Evolutionary conservation across 2,888 invertebrate genomes (phyloP).

Genomic region (Caradrina clavipalpis): DNA sequence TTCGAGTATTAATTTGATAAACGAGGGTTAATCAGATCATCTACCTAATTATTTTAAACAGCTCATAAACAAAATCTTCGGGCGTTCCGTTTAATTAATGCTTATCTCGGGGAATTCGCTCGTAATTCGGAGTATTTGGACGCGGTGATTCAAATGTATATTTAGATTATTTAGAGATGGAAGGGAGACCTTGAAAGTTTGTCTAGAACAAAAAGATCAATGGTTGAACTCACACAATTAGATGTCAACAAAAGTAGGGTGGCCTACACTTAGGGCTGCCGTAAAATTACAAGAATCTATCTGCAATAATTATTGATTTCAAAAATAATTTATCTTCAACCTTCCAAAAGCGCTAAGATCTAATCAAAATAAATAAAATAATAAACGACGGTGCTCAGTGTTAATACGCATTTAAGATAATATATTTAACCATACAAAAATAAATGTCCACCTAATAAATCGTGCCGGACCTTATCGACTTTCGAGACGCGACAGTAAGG

Average conservation of each 20-base stretch:
- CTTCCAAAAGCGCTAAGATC: slow-evolving; percentile 61
- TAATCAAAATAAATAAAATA: slow-evolving; percentile 81
- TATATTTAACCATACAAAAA: slow-evolving; percentile 88
- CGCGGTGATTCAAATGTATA: neutral
- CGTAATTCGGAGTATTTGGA: slow-evolving; percentile 9
- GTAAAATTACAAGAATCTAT: slow-evolving; percentile 1
- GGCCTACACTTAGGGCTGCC: neutral
- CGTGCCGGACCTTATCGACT: slow-evolving; percentile 85
- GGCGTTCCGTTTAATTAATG: slow-evolving; percentile 66
- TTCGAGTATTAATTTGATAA: slow-evolving; percentile 82
- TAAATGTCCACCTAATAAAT: slow-evolving; percentile 90
- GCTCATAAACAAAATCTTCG: slow-evolving; percentile 71
- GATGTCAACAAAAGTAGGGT: neutral
- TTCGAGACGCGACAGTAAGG: slow-evolving; percentile 86
- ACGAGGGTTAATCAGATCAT: slow-evolving; percentile 81
- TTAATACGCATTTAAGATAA: slow-evolving; percentile 91
- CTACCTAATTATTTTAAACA: slow-evolving; percentile 84
- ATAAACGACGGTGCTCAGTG: slow-evolving; percentile 86
- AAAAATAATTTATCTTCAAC: slow-evolving; percentile 56
- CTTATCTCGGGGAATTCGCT: slow-evolving; percentile 56
- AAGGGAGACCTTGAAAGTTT: slow-evolving; percentile 17
- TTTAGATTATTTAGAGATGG: neutral
- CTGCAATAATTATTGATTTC: neutral
- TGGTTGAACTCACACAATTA: neutral
- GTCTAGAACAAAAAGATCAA: slow-evolving; percentile 11